Base-by-base conservation (phyloP, 1,140 invertebrate genomes). In the Patella vulgata region DNA sequence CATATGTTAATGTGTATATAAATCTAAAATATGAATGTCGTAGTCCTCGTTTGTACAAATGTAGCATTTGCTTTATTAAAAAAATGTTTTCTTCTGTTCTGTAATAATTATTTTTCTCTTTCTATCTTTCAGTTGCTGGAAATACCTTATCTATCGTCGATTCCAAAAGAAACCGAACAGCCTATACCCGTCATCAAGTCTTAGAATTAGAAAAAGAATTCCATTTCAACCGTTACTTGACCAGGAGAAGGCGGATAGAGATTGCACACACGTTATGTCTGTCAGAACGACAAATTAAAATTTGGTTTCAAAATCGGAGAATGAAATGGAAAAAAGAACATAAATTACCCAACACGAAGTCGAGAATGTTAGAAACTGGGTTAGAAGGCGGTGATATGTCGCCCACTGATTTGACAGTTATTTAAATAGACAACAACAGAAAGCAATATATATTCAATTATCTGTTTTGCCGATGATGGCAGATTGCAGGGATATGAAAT, bases 261-360 rank as follows among this genome's bases (percentile, higher is more conserved):
- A 93, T 97, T 68, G 93, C 95, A 1, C 93, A 91, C 84, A 89
- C 91, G 17, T 87, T 95, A 52, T 92, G 91, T 82, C 87, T 95
- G 46, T 93, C 92, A 50, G 95, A 97, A 83, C 87, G 93, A 72
- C 92, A 94, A 85, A 93, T 93, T 68, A 93, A 93, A 86, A 84
- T 83, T 30, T 85, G 83, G 83, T 85, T 97, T 87, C 95, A 98
- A 86, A 98, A 98, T 85, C 87, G 96, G 61, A 88, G 96, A 71
- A 98, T 98, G 96, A 98, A 98, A 86, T 97, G 95, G 95, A 98
- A 98, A 89, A 98, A 98, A 87, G 96, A 97, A 85, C 94, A 98
- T 87, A 97, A 97, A 61, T 48, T 82, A 12, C 71, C 73, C 43
- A 82, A 82, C 31, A 78, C 75, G 3, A 78, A 78, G 66, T 71